Evolutionary conservation across 37 sponge, comb jelly and placozoan genomes (phyloP).

Genomic region (Geodia barretti): DNA sequence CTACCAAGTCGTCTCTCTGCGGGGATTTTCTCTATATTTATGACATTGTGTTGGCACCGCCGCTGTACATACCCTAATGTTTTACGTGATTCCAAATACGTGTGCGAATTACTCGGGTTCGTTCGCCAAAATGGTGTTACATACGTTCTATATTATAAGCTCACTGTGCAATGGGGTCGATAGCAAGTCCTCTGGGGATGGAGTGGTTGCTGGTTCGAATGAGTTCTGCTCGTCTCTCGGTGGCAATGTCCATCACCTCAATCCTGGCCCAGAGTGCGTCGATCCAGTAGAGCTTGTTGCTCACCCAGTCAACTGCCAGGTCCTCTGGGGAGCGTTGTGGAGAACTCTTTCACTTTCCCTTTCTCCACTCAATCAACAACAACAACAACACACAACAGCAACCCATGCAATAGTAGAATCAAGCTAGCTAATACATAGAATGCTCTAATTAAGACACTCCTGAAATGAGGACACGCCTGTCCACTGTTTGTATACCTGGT

Average conservation of each 20-base stretch:
- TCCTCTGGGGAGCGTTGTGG: constrained; percentile 41
- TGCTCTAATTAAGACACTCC: too few species aligned
- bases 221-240: constrained; percentile 3
- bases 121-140: too few species aligned
- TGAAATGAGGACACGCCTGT: too few species aligned
- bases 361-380: background rate
- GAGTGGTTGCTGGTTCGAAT: constrained; percentile 16
- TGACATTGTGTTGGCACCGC: too few species aligned
- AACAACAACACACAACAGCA: background rate
- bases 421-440: too few species aligned
- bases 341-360: background rate
- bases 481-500: too few species aligned
- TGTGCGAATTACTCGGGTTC: too few species aligned
- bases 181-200: constrained; percentile 24
- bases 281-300: constrained; percentile 74
- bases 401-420: too few species aligned
- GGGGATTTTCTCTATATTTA: too few species aligned
- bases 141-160: background rate
- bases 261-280: constrained; percentile 35
- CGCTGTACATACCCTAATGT: too few species aligned
- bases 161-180: constrained; percentile 24
- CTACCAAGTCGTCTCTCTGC: too few species aligned
- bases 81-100: too few species aligned
- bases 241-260: constrained; percentile 40
- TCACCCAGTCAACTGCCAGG: constrained; percentile 78